These are phyloP conservation scores for Sesia bembeciformis DNA, from an alignment of 2,888 invertebrate species.

Conservation along the genomic window DNA sequence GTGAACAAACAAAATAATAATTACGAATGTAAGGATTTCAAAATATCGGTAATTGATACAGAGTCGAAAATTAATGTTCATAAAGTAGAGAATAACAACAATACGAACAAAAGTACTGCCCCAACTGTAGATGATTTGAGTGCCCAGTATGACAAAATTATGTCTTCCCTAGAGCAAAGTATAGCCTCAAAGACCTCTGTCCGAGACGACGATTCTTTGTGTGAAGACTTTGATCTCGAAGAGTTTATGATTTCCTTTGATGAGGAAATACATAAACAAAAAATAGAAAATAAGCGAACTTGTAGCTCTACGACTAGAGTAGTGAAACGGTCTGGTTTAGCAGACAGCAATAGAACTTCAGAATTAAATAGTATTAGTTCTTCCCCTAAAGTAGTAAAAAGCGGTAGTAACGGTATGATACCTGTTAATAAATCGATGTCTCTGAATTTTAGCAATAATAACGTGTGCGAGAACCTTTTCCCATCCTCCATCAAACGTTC, in stretches of 20 bases:
- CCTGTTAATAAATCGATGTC: conserved; percentile 70
- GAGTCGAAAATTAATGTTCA: conserved; percentile 25
- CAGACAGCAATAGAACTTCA: conserved; percentile 43
- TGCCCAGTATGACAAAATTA: conserved; percentile 68
- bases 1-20: conserved; percentile 38
- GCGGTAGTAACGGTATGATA: conserved; percentile 38
- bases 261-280: conserved; percentile 71
- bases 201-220: conserved; percentile 68
- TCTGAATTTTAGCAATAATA: conserved; percentile 74
- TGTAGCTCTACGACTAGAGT: conserved; percentile 66
- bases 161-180: conserved; percentile 66
- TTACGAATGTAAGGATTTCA: conserved; percentile 27
- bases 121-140: conserved; percentile 57
- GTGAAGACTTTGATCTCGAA: conserved; percentile 77
- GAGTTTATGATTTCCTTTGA: conserved; percentile 81
- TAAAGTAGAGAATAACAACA: conserved; percentile 36
- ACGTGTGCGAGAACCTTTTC: conserved; percentile 58
- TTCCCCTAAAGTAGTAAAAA: conserved; percentile 42
- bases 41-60: conserved; percentile 11
- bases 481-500: conserved; percentile 72
- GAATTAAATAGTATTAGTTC: conserved; percentile 47
- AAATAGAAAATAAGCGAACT: conserved; percentile 53
- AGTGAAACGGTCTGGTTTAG: conserved; percentile 48
- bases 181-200: conserved; percentile 59
- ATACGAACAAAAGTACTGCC: conserved; percentile 27